Percentiles rank a stretch among this genome's conserved stretches.
Conservation (phyloP, 2,888 invertebrate genomes). For the Keiferia lycopersicella region DNA sequence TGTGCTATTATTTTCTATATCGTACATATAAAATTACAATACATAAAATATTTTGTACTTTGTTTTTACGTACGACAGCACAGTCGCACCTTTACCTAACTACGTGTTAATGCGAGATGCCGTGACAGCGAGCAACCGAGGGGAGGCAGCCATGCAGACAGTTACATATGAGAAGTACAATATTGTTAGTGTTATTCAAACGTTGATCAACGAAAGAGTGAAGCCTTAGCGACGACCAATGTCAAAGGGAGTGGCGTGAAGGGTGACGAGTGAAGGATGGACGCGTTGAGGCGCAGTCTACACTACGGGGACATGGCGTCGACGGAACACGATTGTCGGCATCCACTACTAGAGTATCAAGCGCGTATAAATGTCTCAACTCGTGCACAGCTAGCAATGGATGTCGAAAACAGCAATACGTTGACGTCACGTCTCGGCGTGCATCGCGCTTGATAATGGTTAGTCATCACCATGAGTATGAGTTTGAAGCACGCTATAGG, state of each 20-base stretch:
- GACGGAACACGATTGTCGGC: neutral
- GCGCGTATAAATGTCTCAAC: neutral
- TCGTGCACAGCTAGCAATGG: neutral
- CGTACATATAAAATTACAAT: slow-evolving; percentile 78
- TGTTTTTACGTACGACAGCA: slow-evolving; percentile 72
- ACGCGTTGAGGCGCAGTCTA: neutral
- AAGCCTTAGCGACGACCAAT: neutral
- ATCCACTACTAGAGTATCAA: neutral
- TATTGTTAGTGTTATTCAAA: slow-evolving; percentile 58
- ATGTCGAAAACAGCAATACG: neutral
- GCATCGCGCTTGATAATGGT: neutral
- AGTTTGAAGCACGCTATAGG: neutral
- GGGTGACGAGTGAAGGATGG: neutral
- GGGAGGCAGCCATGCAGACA: slow-evolving; percentile 22
- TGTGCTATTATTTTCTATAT: slow-evolving; percentile 73
- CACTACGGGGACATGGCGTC: neutral
- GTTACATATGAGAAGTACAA: slow-evolving; percentile 74
- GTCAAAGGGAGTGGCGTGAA: neutral
- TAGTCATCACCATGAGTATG: neutral
- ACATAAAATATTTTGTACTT: slow-evolving; percentile 82
- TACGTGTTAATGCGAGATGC: slow-evolving; percentile 52
- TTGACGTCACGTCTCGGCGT: neutral
- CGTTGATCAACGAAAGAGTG: neutral
- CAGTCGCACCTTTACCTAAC: slow-evolving; percentile 69
- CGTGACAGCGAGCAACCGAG: slow-evolving; percentile 28